Evolutionary conservation across 2,113 vertebrate genomes (phyloP).

Genomic region (Elgaria multicarinata): DNA sequence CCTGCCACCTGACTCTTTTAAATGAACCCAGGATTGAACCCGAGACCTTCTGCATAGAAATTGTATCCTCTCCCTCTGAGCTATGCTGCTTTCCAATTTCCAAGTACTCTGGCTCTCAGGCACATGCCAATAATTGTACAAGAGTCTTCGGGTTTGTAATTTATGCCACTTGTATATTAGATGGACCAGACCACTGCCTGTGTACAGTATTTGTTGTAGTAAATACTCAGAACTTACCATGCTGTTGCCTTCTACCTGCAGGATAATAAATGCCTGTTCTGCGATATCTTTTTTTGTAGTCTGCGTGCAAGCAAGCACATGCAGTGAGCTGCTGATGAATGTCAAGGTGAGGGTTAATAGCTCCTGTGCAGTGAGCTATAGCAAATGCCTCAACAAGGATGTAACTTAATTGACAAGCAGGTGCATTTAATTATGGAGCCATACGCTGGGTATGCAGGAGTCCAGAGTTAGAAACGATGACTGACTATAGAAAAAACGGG

Average conservation of each 20-base stretch:
- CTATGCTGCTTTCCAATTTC: neutral
- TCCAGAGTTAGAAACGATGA: neutral
- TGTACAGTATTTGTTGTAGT: neutral
- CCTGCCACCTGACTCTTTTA: neutral
- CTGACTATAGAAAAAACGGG: neutral
- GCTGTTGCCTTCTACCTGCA: neutral
- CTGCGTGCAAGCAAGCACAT: neutral
- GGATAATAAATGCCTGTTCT: neutral
- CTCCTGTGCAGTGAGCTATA: slow-evolving; percentile 24
- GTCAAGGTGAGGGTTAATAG: slow-evolving; percentile 27
- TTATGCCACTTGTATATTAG: neutral
- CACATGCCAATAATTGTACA: neutral
- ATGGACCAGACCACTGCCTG: neutral
- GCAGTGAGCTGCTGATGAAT: neutral
- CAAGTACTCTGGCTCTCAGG: neutral
- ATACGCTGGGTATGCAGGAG: neutral
- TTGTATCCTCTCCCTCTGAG: neutral
- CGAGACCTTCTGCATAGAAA: neutral
- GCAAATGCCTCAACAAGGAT: slow-evolving; percentile 10
- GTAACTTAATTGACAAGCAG: slow-evolving; percentile 30
- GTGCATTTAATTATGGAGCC: slow-evolving; percentile 23
- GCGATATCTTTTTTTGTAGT: neutral
- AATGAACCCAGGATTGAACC: neutral
- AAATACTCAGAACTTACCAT: neutral
- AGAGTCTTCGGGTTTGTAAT: neutral